Evolutionary conservation across 2,888 invertebrate species (phyloP), one percentile per base, ranked within the genome.

Genomic region (Pherbina coryleti): DNA sequence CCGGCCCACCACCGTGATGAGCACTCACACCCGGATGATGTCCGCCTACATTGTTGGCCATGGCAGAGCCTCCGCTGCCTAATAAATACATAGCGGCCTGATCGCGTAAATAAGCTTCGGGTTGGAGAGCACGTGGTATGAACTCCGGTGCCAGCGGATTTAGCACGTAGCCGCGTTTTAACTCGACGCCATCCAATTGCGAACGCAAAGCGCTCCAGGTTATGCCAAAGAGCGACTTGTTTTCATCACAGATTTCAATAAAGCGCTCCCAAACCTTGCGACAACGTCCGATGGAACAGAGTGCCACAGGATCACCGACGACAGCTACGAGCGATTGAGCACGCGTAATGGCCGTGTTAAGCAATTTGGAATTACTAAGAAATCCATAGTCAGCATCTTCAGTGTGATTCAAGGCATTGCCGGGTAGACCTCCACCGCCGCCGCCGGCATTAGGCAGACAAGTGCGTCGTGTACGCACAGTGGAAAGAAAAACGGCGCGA

Each of bases 121-220:
- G 89, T 81, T 91, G 89, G 80, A 89, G 87, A 76, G 92, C 91
- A 51, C 94, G 90, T 0, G 95, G 96, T 55, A 95, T 91, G 88
- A 96, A 96, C 85, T 95, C 95, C 0, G 94, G 93, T 0, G 96
- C 96, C 71, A 95, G 87, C 0, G 96, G 96, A 90, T 96, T 96
- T n/a, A 96, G 90, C 4, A 93, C 93, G 86, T 94, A 95, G 3
- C 93, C 93, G 79, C 94, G 93, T 84, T 94, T 93, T 83, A 95
- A 89, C 87, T 95, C 95, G 1, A 94, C 93, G 9, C 94, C 94
- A 83, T 94, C 93, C 72, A 95, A 89, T 84, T 94, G 93, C 60
- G 92, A 92, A 75, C 93, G 91, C 60, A 95, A 88, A 79, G 92
- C 92, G 1, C 92, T 91, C 93, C 93, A 94, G 0, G 94, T 93